Conservation (phyloP, 2,797 vertebrate genomes). For the Holocentrus rufus region DNA sequence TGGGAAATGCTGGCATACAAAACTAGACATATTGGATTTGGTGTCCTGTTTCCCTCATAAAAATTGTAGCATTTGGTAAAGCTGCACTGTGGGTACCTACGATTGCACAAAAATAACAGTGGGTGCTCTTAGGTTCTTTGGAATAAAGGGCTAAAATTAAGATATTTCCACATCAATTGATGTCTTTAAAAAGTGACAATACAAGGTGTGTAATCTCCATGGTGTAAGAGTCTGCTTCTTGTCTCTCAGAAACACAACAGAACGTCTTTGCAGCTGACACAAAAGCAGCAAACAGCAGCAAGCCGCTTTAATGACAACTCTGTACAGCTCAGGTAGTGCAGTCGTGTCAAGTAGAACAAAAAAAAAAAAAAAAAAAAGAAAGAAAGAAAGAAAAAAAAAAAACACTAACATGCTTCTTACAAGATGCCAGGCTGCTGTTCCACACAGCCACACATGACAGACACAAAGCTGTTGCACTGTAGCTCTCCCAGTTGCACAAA, state of each 20-base stretch:
- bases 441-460: slow-evolving; percentile 58
- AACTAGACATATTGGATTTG: slow-evolving; percentile 61
- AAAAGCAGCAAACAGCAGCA: slow-evolving; percentile 43
- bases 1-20: slow-evolving; percentile 59
- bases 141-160: slow-evolving; percentile 43
- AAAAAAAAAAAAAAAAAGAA: no score
- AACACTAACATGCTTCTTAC: slow-evolving; percentile 52
- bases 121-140: neutral
- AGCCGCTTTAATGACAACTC: slow-evolving; percentile 62
- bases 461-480: slow-evolving; percentile 17
- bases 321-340: slow-evolving; percentile 56
- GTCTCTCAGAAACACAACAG: slow-evolving; percentile 50
- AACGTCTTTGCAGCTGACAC: slow-evolving; percentile 37
- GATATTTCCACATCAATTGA: slow-evolving; percentile 24
- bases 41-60: slow-evolving; percentile 22
- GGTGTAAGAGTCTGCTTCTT: slow-evolving; percentile 23
- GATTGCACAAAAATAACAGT: slow-evolving; percentile 29
- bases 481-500: slow-evolving; percentile 44
- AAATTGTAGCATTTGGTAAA: slow-evolving; percentile 2
- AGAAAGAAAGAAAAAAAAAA: no score
- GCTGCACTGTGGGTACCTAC: slow-evolving; percentile 16
- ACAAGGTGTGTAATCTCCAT: slow-evolving; percentile 23
- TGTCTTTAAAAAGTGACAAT: slow-evolving; percentile 38
- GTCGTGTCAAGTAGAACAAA: slow-evolving; percentile 50
- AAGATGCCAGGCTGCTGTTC: slow-evolving; percentile 57